Evolutionary conservation across 1,140 invertebrate genomes (phyloP), one percentile per base, ranked within the genome.

Genomic region (Aplysia californica): DNA sequence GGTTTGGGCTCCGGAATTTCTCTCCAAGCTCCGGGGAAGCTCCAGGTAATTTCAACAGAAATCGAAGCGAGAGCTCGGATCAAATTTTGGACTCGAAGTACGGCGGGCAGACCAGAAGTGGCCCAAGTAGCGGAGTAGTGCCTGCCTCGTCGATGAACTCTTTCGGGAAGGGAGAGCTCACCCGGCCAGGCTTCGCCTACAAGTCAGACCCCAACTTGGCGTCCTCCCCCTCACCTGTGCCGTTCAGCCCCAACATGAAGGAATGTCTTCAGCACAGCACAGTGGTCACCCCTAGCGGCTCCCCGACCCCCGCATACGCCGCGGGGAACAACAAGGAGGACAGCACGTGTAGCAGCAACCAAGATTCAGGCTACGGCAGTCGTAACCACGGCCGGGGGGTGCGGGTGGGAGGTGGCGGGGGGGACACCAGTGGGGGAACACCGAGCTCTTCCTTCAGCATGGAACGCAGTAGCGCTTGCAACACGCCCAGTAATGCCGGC

Each of bases 321-420:
- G 29, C 50, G 6, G 68, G 38, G 39, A n/a, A n/a, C n/a, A 77
- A 75, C 58, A 84, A 84, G 71, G 79, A 86, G 66, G 85, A 87
- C 67, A 86, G 83, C n/a, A 81, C 80, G 0, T 81, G 80, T 39
- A 86, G 87, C 76, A 88, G 87, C 74, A 88, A 88, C 71, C 87
- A 85, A 20, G 87, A 88, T 59, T 87, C 85, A 23, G 87, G 87
- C 2, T 88, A 88, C 72, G 87, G 85, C 70, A 86, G 86, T 77
- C 70, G 75, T 15, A 41, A 64, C 55, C 66, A 65, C 26, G 36
- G 26, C 26, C 44, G 21, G 21, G 68, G 64, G 18, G 44, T 20
- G 18, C 64, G 44, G 6, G 21, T n/a, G 5, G 20, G 20, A 26
- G 41, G 44, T 61, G 20, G 61, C 61, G 68, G 67, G 64, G 66